Percentiles rank a stretch among this genome's conserved stretches.
Conservation (phyloP, 2,888 invertebrate genomes). For the Cephonodes hylas region DNA sequence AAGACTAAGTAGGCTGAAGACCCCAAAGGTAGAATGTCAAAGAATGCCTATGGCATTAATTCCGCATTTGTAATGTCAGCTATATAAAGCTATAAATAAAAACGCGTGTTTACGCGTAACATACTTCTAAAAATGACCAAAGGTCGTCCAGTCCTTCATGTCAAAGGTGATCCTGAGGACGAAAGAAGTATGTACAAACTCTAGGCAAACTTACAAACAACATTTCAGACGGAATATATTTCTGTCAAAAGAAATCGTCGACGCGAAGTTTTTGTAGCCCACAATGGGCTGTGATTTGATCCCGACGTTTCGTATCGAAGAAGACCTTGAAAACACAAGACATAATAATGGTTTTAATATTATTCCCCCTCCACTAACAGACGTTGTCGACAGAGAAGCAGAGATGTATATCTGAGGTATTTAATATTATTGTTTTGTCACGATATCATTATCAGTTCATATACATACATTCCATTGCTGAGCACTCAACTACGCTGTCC, state of each 20-base stretch:
- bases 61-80: no score
- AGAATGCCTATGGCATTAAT: no score
- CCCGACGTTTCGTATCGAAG: background rate
- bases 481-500: no score
- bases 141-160: no score
- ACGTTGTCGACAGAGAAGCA: background rate
- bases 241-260: background rate
- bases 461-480: no score
- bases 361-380: background rate
- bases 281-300: background rate
- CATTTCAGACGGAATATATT: background rate
- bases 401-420: background rate
- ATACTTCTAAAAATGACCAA: no score
- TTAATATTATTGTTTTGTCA: background rate
- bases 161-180: background rate
- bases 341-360: constrained; percentile 5
- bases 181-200: background rate
- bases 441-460: no score
- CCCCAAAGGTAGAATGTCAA: no score
- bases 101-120: no score
- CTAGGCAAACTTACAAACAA: background rate
- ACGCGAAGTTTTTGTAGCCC: background rate
- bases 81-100: no score
- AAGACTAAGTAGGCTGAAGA: no score
- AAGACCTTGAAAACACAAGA: constrained; percentile 8